These are phyloP conservation scores for Labrus mixtus DNA, from an alignment of 2,113 vertebrate species.

Conservation along the genomic window DNA sequence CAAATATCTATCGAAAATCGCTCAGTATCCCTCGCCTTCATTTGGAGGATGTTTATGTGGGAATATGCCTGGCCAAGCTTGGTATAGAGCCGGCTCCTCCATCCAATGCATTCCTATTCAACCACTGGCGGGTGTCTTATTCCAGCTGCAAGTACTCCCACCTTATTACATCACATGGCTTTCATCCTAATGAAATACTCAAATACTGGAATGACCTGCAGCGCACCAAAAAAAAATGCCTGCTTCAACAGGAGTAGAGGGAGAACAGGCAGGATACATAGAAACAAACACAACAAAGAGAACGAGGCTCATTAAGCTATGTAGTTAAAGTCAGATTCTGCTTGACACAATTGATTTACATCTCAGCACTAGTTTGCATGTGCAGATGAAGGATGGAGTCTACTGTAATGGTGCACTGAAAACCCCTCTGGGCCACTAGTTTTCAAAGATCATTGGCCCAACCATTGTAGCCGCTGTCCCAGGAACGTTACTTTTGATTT, in stretches of 20 bases:
- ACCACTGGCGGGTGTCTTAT: slow-evolving; percentile 97
- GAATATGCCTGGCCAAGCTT: slow-evolving; percentile 93
- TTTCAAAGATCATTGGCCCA: too few relatives aligned
- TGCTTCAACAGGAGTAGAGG: slow-evolving; percentile 88
- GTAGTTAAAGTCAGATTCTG: background rate
- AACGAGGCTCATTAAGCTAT: slow-evolving; percentile 11
- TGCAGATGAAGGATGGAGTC: too few relatives aligned
- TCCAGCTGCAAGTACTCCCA: slow-evolving; percentile 98
- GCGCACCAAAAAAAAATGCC: slow-evolving; percentile 91
- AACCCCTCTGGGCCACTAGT: too few relatives aligned
- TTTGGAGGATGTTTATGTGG: slow-evolving; percentile 96
- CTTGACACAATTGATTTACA: background rate
- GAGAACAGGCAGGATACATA: slow-evolving; percentile 50
- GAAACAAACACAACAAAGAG: slow-evolving; percentile 82
- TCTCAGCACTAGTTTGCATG: too few relatives aligned
- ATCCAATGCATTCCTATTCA: slow-evolving; percentile 94
- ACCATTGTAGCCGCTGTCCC: too few relatives aligned
- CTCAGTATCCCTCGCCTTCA: slow-evolving; percentile 89
- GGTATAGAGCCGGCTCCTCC: slow-evolving; percentile 91
- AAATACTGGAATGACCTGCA: slow-evolving; percentile 97
- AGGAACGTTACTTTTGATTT: too few relatives aligned
- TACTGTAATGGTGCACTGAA: too few relatives aligned
- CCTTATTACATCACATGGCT: slow-evolving; percentile 97
- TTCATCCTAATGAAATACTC: slow-evolving; percentile 93
- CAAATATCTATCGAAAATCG: slow-evolving; percentile 91